Percentiles rank a stretch among this genome's conserved stretches.
phyloP scores from a whole-genome alignment of 2,113 vertebrate species.

The Seriola aureovittata region DNA sequence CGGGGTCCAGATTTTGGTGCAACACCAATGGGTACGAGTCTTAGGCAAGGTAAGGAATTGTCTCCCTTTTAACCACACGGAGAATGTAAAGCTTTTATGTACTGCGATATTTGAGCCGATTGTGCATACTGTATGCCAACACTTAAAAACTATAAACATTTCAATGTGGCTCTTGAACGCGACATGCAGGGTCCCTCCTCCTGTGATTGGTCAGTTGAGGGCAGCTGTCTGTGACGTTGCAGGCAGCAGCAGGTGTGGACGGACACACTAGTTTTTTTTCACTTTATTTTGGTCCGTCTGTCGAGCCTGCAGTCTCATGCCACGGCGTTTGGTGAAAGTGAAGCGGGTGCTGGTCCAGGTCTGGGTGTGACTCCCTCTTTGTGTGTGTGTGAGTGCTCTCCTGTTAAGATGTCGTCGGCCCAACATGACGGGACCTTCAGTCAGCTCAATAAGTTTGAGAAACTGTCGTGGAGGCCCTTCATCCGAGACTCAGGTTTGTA shows the following conservation, averaged over 20 bases:
- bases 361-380: neutral
- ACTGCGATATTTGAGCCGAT: neutral
- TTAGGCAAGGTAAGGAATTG: neutral
- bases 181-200: neutral
- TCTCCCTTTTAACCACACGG: neutral
- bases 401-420: slow-evolving; percentile 71
- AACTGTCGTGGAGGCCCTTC: slow-evolving; percentile 89
- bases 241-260: slow-evolving; percentile 51
- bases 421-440: slow-evolving; percentile 56
- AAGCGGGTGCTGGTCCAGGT: slow-evolving; percentile 28
- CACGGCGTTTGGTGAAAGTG: neutral
- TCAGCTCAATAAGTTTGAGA: slow-evolving; percentile 88
- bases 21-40: neutral
- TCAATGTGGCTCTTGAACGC: slow-evolving; percentile 49
- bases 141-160: slow-evolving; percentile 20
- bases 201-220: slow-evolving; percentile 64
- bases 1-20: neutral
- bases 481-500: slow-evolving; percentile 88
- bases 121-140: neutral
- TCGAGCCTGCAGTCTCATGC: slow-evolving; percentile 18
- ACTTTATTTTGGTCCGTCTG: too few relatives aligned
- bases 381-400: neutral
- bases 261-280: too few relatives aligned
- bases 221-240: slow-evolving; percentile 64
- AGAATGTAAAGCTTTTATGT: neutral